These are phyloP conservation scores for Cephalotes varians DNA, from an alignment of 2,888 invertebrate species.

Conservation along the genomic window DNA sequence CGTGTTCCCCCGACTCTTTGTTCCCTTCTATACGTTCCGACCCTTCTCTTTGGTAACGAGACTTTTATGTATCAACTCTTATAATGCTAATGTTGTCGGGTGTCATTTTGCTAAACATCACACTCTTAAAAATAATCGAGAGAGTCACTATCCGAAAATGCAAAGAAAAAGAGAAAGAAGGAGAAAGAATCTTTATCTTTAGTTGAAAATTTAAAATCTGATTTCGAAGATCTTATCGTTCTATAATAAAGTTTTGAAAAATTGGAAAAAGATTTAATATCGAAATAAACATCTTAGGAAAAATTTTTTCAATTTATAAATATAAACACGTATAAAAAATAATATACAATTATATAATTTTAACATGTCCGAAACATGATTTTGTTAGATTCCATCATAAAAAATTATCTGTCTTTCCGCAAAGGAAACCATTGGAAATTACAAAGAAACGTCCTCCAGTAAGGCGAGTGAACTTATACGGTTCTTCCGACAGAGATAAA, in stretches of 20 bases:
- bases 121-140: constrained; percentile 13
- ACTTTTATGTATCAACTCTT: background rate
- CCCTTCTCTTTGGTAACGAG: background rate
- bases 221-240: background rate
- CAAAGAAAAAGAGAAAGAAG: background rate
- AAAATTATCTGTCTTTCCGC: background rate
- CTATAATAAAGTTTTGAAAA: background rate
- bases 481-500: constrained; percentile 47
- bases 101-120: constrained; percentile 22
- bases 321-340: background rate
- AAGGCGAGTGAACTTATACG: constrained; percentile 23
- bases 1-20: constrained; percentile 22
- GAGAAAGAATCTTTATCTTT: background rate
- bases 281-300: background rate
- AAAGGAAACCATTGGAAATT: background rate
- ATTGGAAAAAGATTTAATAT: background rate
- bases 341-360: background rate
- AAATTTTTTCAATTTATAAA: background rate
- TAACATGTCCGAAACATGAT: background rate
- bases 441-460: constrained; percentile 6
- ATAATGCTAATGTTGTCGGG: constrained; percentile 1
- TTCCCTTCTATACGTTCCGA: constrained; percentile 18
- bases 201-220: background rate
- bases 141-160: background rate
- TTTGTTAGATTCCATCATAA: background rate